A percentile compares a stretch with the other conserved stretches of the same genome.
Conservation (phyloP, 2,797 vertebrate species). For the Sorex maritimensis region DNA sequence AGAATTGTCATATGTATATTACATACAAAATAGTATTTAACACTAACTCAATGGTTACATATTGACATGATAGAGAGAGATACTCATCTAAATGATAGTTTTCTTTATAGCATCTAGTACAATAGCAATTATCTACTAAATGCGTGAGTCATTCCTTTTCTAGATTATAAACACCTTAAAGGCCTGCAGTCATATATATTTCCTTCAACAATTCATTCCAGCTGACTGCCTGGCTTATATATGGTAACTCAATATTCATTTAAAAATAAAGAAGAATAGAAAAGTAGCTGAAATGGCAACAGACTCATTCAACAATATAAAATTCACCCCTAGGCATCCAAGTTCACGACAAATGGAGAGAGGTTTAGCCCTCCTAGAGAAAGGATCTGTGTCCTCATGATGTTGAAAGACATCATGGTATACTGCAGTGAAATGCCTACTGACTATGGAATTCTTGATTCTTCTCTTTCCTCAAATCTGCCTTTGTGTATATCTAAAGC, state of each 20-base stretch:
- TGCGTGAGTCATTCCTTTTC: conserved; percentile 10
- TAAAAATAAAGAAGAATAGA: neutral
- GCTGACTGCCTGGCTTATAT: neutral
- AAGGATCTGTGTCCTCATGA: neutral
- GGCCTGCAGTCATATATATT: neutral
- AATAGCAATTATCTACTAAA: neutral
- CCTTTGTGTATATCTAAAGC: neutral
- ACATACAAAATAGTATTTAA: neutral
- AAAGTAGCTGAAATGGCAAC: neutral
- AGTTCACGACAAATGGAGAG: neutral
- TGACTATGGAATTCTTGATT: neutral
- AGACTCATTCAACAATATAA: neutral
- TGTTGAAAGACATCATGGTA: neutral
- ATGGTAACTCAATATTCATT: neutral
- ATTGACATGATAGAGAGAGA: neutral
- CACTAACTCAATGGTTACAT: neutral
- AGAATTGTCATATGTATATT: neutral
- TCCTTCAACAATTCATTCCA: neutral
- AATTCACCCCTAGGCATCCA: neutral
- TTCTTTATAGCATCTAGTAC: neutral
- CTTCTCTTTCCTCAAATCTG: neutral
- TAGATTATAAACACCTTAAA: neutral
- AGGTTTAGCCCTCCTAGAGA: neutral
- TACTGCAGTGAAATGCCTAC: neutral
- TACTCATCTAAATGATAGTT: neutral